Conservation (phyloP, 2,888 invertebrate genomes). For the Coelopa pilipes region DNA sequence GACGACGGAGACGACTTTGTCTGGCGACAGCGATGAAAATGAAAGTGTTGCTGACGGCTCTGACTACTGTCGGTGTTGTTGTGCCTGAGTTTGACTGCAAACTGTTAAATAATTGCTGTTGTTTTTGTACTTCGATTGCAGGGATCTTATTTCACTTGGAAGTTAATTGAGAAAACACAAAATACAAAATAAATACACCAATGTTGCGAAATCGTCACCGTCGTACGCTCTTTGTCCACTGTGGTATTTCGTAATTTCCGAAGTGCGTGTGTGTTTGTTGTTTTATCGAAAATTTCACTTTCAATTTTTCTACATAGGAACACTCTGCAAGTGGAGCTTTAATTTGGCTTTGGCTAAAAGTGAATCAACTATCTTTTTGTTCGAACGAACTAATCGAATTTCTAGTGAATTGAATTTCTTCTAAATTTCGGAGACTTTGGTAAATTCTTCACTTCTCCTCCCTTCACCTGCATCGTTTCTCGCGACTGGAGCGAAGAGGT, state of each 20-base stretch:
- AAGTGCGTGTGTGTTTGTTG: too few relatives aligned
- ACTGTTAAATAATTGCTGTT: slow-evolving; percentile 10
- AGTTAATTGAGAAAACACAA: background rate
- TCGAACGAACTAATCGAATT: background rate
- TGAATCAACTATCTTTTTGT: background rate
- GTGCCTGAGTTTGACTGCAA: background rate
- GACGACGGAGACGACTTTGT: background rate
- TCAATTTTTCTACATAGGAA: background rate
- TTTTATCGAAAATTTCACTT: slow-evolving; percentile 4
- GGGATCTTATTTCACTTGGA: background rate
- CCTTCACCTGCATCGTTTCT: too few relatives aligned
- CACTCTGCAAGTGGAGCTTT: background rate
- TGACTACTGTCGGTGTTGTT: background rate
- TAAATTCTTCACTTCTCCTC: background rate
- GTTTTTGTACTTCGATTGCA: background rate
- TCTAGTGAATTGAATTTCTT: background rate
- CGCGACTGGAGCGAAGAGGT: too few relatives aligned
- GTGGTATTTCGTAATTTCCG: too few relatives aligned
- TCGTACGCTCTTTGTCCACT: background rate
- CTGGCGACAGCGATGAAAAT: slow-evolving; percentile 48
- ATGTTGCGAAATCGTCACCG: slow-evolving; percentile 9
- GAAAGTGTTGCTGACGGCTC: slow-evolving; percentile 51
- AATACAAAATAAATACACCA: background rate
- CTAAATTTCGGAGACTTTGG: background rate
- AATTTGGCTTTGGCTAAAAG: background rate